These are phyloP conservation scores for Alces alces DNA, from an alignment of 2,113 vertebrate genomes.

Conservation along the genomic window DNA sequence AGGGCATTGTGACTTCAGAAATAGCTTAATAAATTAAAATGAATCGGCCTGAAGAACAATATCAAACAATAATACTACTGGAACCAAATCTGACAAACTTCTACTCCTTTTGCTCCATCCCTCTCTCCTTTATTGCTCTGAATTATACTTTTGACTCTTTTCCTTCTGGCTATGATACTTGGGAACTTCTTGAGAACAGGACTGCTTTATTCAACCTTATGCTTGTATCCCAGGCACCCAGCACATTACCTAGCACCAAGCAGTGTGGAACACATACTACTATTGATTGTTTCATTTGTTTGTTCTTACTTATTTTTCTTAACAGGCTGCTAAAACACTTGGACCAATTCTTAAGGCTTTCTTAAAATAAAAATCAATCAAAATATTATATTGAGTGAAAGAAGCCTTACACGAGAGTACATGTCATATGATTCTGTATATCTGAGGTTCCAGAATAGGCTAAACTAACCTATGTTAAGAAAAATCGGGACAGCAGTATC, in stretches of 20 bases:
- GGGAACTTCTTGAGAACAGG: background rate
- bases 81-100: background rate
- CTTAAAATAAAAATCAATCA: background rate
- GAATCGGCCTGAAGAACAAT: background rate
- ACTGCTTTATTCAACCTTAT: background rate
- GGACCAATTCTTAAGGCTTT: background rate
- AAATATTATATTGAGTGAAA: background rate
- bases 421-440: background rate
- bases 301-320: background rate
- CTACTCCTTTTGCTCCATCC: background rate
- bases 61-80: background rate
- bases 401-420: background rate
- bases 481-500: background rate
- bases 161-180: background rate
- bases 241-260: background rate
- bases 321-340: background rate
- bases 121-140: background rate
- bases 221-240: background rate
- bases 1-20: background rate
- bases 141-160: background rate
- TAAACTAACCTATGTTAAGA: background rate
- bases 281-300: background rate
- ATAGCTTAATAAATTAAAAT: background rate
- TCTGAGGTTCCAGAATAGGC: background rate
- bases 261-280: background rate